Conservation (phyloP, 2,113 vertebrate species). For the Alectura lathami region DNA sequence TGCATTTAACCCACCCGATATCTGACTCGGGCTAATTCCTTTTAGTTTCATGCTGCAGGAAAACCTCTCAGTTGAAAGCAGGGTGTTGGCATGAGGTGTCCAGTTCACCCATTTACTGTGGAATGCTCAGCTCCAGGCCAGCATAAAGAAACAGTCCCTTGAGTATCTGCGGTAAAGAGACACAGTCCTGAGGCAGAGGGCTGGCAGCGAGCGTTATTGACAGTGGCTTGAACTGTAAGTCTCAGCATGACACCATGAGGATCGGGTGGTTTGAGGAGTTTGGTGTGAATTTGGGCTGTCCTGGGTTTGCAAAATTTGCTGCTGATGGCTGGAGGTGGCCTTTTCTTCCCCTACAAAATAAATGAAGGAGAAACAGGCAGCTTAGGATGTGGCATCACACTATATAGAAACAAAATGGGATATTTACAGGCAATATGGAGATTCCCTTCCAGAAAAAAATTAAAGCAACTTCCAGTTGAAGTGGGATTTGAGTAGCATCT, state of each 20-base stretch:
- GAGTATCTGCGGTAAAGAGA: neutral
- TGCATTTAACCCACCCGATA: neutral
- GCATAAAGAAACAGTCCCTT: neutral
- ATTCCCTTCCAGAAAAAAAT: neutral
- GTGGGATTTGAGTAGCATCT: neutral
- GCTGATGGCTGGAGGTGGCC: neutral
- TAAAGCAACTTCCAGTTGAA: neutral
- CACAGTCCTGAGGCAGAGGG: neutral
- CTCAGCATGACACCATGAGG: rapidly evolving
- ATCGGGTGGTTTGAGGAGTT: neutral
- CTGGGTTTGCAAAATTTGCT: neutral
- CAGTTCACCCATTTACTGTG: no score
- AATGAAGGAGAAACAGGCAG: rapidly evolving
- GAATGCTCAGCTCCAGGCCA: neutral
- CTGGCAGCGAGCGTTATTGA: neutral
- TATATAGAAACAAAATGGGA: neutral
- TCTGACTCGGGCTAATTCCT: neutral
- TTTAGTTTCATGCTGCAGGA: rapidly evolving
- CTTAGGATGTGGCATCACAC: neutral
- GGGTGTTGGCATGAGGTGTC: rapidly evolving
- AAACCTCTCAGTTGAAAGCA: neutral
- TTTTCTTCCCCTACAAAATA: neutral
- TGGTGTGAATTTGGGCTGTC: neutral
- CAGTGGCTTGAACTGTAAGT: neutral
- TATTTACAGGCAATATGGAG: neutral